Percentiles rank a stretch among this genome's conserved stretches.
phyloP scores from a whole-genome alignment of 2,113 vertebrate species.

The Tychaedon coryphoeus region DNA sequence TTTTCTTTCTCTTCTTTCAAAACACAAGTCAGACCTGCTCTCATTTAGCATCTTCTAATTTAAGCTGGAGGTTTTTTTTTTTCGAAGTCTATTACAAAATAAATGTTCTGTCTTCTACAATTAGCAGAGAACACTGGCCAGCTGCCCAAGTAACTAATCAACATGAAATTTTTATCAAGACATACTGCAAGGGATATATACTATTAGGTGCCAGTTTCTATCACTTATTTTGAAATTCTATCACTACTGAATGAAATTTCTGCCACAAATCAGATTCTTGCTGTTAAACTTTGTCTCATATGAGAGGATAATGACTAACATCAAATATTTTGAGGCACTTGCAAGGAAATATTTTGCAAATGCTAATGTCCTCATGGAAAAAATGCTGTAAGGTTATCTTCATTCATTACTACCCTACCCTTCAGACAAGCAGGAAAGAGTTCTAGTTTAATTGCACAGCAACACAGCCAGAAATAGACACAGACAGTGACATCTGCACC shows the following conservation, averaged over 20 bases:
- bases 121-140: neutral
- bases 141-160: conserved; percentile 17
- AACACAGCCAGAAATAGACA: conserved; percentile 10
- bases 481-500: neutral
- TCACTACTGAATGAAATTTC: neutral
- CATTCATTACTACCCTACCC: neutral
- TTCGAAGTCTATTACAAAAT: neutral
- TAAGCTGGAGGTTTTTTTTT: neutral
- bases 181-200: neutral
- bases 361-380: neutral
- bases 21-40: neutral
- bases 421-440: neutral
- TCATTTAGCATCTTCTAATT: neutral
- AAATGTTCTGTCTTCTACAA: neutral
- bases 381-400: neutral
- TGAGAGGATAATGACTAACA: neutral
- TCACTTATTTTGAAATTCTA: neutral
- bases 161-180: conserved; percentile 6
- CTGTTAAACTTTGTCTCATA: neutral
- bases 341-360: neutral
- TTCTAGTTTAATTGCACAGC: conserved; percentile 14
- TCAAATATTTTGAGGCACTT: neutral
- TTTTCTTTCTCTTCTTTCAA: neutral
- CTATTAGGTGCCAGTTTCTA: neutral
- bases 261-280: neutral